Conservation (phyloP, 2,888 invertebrate genomes). For the Rotaria macrura region DNA sequence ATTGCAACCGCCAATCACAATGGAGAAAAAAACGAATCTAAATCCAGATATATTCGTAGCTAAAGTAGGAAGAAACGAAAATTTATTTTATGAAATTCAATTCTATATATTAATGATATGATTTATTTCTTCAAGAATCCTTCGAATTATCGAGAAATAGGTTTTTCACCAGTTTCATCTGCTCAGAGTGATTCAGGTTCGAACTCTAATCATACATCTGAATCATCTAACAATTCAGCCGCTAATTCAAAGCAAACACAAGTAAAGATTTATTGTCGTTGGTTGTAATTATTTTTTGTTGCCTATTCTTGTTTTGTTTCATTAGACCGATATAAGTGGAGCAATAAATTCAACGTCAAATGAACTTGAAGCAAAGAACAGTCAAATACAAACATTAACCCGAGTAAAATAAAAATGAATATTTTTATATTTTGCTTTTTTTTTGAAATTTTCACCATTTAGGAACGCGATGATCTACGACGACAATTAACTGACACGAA, state of each 20-base stretch:
- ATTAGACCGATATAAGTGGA: slow-evolving; percentile 4
- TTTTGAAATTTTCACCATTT: too few relatives aligned
- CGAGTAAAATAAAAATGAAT: neutral
- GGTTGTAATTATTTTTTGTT: neutral
- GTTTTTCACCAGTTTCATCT: slow-evolving; percentile 5
- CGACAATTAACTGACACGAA: slow-evolving; percentile 26
- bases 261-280: neutral
- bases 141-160: neutral
- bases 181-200: slow-evolving; percentile 30
- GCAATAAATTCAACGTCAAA: neutral
- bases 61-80: neutral
- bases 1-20: neutral
- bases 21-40: neutral
- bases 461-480: slow-evolving; percentile 29
- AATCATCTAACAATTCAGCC: neutral
- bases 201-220: slow-evolving; percentile 28
- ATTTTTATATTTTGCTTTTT: neutral
- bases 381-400: slow-evolving; percentile 1
- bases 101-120: too few relatives aligned
- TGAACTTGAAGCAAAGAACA: slow-evolving; percentile 9
- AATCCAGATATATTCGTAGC: neutral
- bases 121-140: neutral
- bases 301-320: neutral
- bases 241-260: neutral
- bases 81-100: too few relatives aligned